These are phyloP conservation scores for Entelurus aequoreus DNA, from an alignment of 2,113 vertebrate species.

Conservation along the genomic window DNA sequence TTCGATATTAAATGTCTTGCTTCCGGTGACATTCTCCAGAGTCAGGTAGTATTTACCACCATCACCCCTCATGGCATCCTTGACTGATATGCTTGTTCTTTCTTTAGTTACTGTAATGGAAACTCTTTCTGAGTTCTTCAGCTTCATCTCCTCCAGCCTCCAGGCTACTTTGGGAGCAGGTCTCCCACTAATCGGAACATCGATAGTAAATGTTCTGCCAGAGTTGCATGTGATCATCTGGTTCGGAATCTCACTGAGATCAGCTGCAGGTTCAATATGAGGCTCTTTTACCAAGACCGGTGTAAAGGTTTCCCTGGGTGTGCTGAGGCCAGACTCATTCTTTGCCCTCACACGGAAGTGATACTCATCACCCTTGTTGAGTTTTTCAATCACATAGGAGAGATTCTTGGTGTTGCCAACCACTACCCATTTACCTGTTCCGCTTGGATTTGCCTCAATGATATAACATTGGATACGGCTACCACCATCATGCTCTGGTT, in stretches of 20 bases:
- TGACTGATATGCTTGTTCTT: conserved; percentile 83
- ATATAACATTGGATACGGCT: conserved; percentile 86
- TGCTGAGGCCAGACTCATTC: conserved; percentile 89
- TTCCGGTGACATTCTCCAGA: conserved; percentile 87
- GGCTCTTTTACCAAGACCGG: conserved; percentile 94
- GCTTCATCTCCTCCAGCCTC: conserved; percentile 96
- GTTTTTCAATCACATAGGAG: conserved; percentile 76
- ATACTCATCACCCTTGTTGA: conserved; percentile 87
- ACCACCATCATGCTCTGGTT: conserved; percentile 95
- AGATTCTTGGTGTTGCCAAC: conserved; percentile 85
- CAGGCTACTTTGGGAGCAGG: conserved; percentile 88
- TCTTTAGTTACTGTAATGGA: conserved; percentile 84
- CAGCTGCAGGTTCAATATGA: conserved; percentile 92
- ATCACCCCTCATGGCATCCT: conserved; percentile 96
- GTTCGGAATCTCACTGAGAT: conserved; percentile 90
- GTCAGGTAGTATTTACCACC: conserved; percentile 93
- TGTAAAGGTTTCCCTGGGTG: conserved; percentile 82
- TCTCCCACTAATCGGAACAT: conserved; percentile 92
- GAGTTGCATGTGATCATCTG: conserved; percentile 89
- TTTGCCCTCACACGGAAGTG: conserved; percentile 93
- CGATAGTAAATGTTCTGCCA: conserved; percentile 86
- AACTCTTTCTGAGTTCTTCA: conserved; percentile 90
- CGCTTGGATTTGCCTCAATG: conserved; percentile 87
- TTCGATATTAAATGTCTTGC: conserved; percentile 87
- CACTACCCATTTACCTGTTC: conserved; percentile 84